A percentile compares a stretch with the other conserved stretches of the same genome.
phyloP scores from a whole-genome alignment of 2,113 vertebrate species.

The Calidris pugnax region DNA sequence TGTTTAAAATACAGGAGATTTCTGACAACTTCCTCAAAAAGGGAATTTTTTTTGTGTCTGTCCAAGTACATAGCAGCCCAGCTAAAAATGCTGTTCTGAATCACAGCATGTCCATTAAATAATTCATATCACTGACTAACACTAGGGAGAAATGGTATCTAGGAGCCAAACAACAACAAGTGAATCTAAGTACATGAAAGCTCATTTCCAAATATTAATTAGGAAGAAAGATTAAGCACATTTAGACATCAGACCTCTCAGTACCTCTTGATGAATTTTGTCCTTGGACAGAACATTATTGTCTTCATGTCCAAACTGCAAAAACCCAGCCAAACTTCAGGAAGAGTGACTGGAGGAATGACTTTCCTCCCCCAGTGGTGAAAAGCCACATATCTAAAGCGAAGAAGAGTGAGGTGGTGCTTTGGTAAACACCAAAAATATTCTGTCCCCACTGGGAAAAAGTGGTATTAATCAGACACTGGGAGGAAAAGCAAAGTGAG shows the following conservation, averaged over 20 bases:
- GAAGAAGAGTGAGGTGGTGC: not conserved
- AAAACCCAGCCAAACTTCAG: not conserved
- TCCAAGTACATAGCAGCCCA: not conserved
- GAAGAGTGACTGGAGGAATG: not conserved
- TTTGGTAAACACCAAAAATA: not conserved
- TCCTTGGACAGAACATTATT: not conserved
- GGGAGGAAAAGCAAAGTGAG: not conserved
- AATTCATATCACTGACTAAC: not conserved
- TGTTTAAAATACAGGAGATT: not conserved
- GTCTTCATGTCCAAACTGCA: not conserved
- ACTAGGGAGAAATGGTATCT: not conserved
- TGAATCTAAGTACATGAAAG: not conserved
- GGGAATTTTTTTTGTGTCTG: not conserved
- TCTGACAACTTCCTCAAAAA: not conserved
- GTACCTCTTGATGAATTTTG: not conserved
- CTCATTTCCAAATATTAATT: not conserved
- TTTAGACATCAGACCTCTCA: not conserved
- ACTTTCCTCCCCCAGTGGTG: not conserved
- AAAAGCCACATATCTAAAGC: not conserved
- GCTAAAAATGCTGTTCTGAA: not conserved
- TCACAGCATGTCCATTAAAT: not conserved
- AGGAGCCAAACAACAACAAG: not conserved
- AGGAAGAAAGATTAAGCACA: not conserved
- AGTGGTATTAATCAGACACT: not conserved
- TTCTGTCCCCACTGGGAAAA: not conserved